Conservation (phyloP, 2,797 vertebrate genomes). For the Trichosurus vulpecula region DNA sequence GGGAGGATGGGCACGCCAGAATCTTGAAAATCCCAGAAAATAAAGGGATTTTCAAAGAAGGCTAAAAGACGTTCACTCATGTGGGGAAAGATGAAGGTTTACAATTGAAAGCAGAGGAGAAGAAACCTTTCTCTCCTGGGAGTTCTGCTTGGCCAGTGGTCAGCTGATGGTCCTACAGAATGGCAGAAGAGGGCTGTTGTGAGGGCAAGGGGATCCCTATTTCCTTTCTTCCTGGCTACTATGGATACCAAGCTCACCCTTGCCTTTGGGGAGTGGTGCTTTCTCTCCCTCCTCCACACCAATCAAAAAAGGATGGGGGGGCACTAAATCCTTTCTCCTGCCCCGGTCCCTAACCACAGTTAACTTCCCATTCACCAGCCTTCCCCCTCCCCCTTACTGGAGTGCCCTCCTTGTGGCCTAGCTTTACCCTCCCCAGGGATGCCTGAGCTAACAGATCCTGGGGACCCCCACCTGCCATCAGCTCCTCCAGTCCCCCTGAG, state of each 20-base stretch:
- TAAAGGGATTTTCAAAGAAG: conserved; percentile 12
- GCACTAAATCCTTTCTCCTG: not conserved
- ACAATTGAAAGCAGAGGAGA: not conserved
- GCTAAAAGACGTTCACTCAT: not conserved
- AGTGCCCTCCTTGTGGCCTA: not conserved
- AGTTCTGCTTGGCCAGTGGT: not conserved
- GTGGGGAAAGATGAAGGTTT: not conserved
- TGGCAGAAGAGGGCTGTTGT: not conserved
- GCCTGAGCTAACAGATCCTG: not conserved
- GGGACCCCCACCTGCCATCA: not conserved
- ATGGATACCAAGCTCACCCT: not conserved
- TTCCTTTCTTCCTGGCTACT: not conserved
- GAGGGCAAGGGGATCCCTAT: not conserved
- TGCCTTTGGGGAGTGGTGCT: not conserved
- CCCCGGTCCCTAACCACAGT: not conserved
- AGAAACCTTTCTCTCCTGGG: not conserved
- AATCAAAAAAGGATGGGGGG: not conserved
- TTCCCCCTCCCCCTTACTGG: accelerated
- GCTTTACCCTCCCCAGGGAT: not conserved
- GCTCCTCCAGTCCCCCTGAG: not conserved
- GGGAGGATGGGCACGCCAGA: not conserved
- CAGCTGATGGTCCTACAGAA: not conserved
- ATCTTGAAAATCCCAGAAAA: not conserved
- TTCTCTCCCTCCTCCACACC: not conserved
- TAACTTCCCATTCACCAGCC: not conserved